A percentile compares a stretch with the other conserved stretches of the same genome.
Evolutionary conservation across 2,888 invertebrate species (phyloP).

Genomic region (Marasmarcha lunaedactyla): DNA sequence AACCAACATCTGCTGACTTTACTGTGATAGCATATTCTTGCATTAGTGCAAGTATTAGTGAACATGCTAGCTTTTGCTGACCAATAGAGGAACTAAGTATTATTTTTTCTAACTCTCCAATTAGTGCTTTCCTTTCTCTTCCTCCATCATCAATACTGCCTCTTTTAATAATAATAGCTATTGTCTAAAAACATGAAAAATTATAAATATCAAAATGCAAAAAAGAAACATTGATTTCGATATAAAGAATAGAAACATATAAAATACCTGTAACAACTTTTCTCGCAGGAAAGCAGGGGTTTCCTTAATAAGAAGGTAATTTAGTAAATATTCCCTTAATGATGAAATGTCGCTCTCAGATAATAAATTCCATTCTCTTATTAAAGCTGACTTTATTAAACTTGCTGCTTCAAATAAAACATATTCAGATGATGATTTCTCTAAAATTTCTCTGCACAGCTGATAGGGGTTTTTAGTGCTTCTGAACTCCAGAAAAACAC

Average conservation of each 20-base stretch:
- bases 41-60: slow-evolving; percentile 84
- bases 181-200: slow-evolving; percentile 65
- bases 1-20: slow-evolving; percentile 87
- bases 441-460: slow-evolving; percentile 83
- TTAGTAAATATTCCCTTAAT: slow-evolving; percentile 81
- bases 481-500: slow-evolving; percentile 83
- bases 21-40: slow-evolving; percentile 90
- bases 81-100: slow-evolving; percentile 83
- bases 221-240: not conserved
- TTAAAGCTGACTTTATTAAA: slow-evolving; percentile 82
- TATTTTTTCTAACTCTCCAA: slow-evolving; percentile 81
- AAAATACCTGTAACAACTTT: slow-evolving; percentile 75
- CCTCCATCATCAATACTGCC: slow-evolving; percentile 82
- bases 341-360: slow-evolving; percentile 76
- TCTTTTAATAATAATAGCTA: slow-evolving; percentile 90
- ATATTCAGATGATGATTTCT: slow-evolving; percentile 79
- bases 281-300: slow-evolving; percentile 83
- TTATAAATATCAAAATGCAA: slow-evolving; percentile 12
- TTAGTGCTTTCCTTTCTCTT: slow-evolving; percentile 74
- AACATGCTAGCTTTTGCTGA: slow-evolving; percentile 86
- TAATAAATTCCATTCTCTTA: slow-evolving; percentile 85
- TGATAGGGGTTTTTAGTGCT: slow-evolving; percentile 85
- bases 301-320: slow-evolving; percentile 78
- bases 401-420: slow-evolving; percentile 90
- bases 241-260: no score